A percentile compares a stretch with the other conserved stretches of the same genome.
Conservation (phyloP, 2,888 invertebrate species). For the Molanna angustata region DNA sequence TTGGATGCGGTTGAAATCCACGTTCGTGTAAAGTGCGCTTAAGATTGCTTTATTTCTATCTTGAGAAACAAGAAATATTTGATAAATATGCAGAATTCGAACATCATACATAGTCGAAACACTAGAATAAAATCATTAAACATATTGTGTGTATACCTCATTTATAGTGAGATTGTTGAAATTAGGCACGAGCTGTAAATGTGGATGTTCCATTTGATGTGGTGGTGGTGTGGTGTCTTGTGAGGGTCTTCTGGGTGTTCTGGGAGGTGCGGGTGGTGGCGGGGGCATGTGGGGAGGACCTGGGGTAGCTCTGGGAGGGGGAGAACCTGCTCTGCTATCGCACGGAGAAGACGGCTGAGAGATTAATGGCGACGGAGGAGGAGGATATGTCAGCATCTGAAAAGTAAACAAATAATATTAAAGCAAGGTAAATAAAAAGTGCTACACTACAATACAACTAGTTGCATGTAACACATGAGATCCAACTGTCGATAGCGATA, state of each 20-base stretch:
- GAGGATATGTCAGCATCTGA: constrained; percentile 44
- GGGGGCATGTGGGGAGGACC: constrained; percentile 52
- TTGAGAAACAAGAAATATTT: too few relatives aligned
- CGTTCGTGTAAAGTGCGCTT: too few relatives aligned
- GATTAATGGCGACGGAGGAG: constrained; percentile 66
- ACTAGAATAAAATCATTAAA: too few relatives aligned
- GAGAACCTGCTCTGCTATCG: constrained; percentile 71
- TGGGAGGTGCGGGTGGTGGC: constrained; percentile 38
- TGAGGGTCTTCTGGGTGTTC: constrained; percentile 33
- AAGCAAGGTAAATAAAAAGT: too few relatives aligned
- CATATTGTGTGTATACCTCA: constrained; percentile 39
- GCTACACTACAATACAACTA: too few relatives aligned
- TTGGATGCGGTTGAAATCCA: too few relatives aligned
- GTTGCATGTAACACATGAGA: too few relatives aligned
- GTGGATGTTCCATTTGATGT: constrained; percentile 36
- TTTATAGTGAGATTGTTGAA: constrained; percentile 47
- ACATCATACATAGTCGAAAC: too few relatives aligned
- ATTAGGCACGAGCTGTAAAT: constrained; percentile 45
- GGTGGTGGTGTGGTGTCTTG: constrained; percentile 36
- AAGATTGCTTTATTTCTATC: too few relatives aligned
- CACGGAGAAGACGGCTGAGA: constrained; percentile 74
- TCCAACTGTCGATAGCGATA: too few relatives aligned
- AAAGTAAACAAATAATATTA: too few relatives aligned
- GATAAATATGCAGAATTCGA: too few relatives aligned
- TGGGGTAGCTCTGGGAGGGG: constrained; percentile 52